Evolutionary conservation across 1,140 invertebrate genomes (phyloP), one percentile per base, ranked within the genome.

Genomic region (Laodelphax striatellus): DNA sequence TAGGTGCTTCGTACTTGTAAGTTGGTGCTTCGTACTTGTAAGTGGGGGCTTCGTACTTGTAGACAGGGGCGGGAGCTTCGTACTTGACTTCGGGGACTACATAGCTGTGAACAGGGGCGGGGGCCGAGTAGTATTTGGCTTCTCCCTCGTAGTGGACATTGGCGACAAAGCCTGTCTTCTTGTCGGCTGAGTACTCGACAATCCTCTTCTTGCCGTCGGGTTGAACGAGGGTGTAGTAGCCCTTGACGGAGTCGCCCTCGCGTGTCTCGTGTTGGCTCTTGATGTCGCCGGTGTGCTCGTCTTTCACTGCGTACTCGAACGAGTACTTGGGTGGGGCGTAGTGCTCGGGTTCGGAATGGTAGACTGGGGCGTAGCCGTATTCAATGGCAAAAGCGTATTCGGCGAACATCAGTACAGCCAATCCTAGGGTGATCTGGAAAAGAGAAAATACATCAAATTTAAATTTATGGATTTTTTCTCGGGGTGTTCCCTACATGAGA

Each of bases 241-340:
- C 79, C 61, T 77, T 74, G n/a, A 80, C 79, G 38, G 75, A 72
- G 62, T 82, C 80, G 1, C 80, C 73, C 62, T 78, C 71, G 14
- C 76, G 68, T 17, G 73, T 71, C 67, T 80, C 79, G 44, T 76
- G 68, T 62, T 80, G 79, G 64, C 73, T 74, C 66, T 80, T 80
- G 61, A 77, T 70, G 67, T 81, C 79, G 11, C 77, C 77, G 24
- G 79, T 80, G 68, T 79, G 71, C 17, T 72, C 70, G 62, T 80
- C 79, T 38, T 75, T 72, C 43, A 81, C 77, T 19, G 71, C 72
- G 64, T 80, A 81, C n/a, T 72, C 66, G 68, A 78, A 81, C 52
- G 71, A 70, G 66, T 80, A 80, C 56, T 78, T 74, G 9, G 78
- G 58, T 5, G 43, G 17, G 22, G 54, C 52, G 59, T 60, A 60